A percentile compares a stretch with the other conserved stretches of the same genome.
Evolutionary conservation across 2,797 vertebrate species (phyloP).

Genomic region (Serranus cabrilla): DNA sequence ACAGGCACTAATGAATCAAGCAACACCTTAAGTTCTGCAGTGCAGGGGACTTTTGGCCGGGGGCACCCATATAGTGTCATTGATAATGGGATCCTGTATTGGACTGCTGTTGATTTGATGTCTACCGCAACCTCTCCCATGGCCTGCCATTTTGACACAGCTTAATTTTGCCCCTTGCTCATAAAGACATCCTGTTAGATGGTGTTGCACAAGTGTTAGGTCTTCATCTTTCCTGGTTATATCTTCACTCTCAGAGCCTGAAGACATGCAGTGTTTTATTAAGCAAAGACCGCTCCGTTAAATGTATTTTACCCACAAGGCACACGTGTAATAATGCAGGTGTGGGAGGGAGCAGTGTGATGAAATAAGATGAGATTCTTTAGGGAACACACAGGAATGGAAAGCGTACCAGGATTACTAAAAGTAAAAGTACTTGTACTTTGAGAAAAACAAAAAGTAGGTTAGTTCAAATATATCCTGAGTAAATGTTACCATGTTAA

Average conservation of each 20-base stretch:
- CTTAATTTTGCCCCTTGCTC: constrained; percentile 92
- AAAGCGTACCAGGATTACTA: neutral
- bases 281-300: constrained; percentile 84
- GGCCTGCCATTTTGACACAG: constrained; percentile 93
- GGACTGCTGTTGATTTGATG: constrained; percentile 87
- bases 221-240: constrained; percentile 70
- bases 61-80: constrained; percentile 89
- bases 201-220: constrained; percentile 89
- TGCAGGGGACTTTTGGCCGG: constrained; percentile 89
- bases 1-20: constrained; percentile 97
- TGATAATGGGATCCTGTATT: constrained; percentile 92
- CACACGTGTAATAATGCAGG: constrained; percentile 25
- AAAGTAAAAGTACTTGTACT: neutral
- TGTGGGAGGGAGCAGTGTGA: constrained; percentile 15
- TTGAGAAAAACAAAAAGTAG: neutral
- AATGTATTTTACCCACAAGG: constrained; percentile 79
- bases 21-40: constrained; percentile 96
- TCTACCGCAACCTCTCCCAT: constrained; percentile 89
- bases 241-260: constrained; percentile 63
- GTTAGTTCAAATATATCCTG: neutral
- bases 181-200: constrained; percentile 90
- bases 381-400: neutral
- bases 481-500: neutral
- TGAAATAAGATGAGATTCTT: neutral
- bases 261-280: constrained; percentile 79